A percentile compares a stretch with the other conserved stretches of the same genome.
These are phyloP conservation scores for Gymnosoma rotundatum DNA, from an alignment of 2,888 invertebrate genomes.

Conservation along the genomic window DNA sequence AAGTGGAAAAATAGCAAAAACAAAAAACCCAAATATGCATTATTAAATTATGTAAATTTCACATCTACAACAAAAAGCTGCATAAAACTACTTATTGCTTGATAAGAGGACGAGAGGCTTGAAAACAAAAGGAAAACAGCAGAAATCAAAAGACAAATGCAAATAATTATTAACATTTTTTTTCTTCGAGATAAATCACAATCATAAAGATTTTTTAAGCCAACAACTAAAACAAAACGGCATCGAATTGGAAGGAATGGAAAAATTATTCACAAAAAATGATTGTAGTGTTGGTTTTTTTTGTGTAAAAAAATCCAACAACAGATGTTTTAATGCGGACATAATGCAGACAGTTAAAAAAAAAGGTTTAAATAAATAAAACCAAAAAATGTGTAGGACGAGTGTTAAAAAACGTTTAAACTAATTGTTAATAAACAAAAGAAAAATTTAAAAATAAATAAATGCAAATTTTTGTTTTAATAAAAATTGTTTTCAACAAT, in stretches of 20 bases:
- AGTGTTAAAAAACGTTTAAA: neutral
- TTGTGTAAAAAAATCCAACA: neutral
- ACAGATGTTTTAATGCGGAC: neutral
- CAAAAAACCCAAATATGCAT: constrained; percentile 53
- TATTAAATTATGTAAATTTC: constrained; percentile 68
- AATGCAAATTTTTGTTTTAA: neutral
- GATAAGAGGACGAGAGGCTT: neutral
- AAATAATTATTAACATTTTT: neutral
- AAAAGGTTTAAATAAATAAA: neutral
- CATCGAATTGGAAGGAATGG: constrained; percentile 36
- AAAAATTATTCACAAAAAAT: constrained; percentile 29
- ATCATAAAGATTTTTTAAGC: constrained; percentile 29
- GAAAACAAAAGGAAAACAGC: neutral
- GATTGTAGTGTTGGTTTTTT: neutral
- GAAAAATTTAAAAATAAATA: neutral
- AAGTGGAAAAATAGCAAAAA: neutral
- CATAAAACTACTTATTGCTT: neutral
- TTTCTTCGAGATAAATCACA: constrained; percentile 35
- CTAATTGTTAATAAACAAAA: neutral
- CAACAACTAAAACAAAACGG: constrained; percentile 33
- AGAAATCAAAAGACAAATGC: constrained; percentile 44
- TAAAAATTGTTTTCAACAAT: neutral
- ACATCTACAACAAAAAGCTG: constrained; percentile 17
- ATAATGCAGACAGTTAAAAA: neutral
- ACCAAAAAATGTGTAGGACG: neutral